Evolutionary conservation across 92 coral and sea anemone genomes (phyloP), one percentile per base, ranked within the genome.

Genomic region (Virgularia gustaviana): DNA sequence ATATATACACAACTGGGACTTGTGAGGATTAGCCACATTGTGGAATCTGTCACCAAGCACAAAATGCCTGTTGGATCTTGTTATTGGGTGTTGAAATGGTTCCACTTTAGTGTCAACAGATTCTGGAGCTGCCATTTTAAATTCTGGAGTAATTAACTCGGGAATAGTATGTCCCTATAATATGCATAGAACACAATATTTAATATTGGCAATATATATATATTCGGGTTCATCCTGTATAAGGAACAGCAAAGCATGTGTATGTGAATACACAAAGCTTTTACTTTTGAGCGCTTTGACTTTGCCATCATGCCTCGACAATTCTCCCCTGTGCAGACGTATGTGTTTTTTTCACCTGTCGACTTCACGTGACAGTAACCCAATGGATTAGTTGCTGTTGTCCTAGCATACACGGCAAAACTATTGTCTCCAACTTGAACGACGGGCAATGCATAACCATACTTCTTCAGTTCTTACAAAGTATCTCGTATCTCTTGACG

Each of bases 21-120:
- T 55, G 33, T 55, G 62, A 1, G 62, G 62, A 20, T 20, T 55
- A 4, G n/a, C 35, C 9, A 20, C 6, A 18, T 55, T 55, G 22
- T 55, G 35, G 23, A 55, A 55, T 55, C 11, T 55, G 62, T 55
- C 62, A 2, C 62, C 62, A 55, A 55, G 62, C 12, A 55, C 3
- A 19, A 6, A 54, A 35, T 54, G 60, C 10, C 15, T 27, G 22
- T 19, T 55, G 9, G 62, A 55, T 19, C 32, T 55, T 6, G 3
- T 55, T 1, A 55, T 18, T 8, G 62, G 62, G 23, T 55, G 62
- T 20, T 55, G 62, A 55, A 5, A 9, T 4, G 4, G 62, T 2
- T 19, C 23, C 32, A 55, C n/a, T n/a, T n/a, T n/a, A n/a, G n/a
- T n/a, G n/a, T n/a, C n/a, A n/a, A n/a, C n/a, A n/a, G n/a, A n/a